These are phyloP conservation scores for Mixornis gularis DNA, from an alignment of 2,113 vertebrate species.

Conservation along the genomic window DNA sequence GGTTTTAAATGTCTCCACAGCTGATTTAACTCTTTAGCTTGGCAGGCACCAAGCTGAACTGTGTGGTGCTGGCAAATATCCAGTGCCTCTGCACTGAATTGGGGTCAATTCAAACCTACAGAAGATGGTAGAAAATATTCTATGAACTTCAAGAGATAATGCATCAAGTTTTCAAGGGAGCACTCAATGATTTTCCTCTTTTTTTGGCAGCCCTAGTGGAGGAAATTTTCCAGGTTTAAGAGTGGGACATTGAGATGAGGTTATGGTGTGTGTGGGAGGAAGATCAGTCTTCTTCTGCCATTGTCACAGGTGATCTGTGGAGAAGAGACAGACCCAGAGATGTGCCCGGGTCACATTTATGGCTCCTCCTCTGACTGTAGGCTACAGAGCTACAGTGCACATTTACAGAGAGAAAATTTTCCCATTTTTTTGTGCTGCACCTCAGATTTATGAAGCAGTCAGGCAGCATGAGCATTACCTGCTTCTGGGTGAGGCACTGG, in stretches of 20 bases:
- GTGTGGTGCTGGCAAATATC: neutral
- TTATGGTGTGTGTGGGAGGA: neutral
- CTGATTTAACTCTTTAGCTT: constrained; percentile 9
- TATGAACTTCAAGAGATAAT: neutral
- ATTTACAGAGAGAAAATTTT: neutral
- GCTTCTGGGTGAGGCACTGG: neutral
- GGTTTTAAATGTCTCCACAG: neutral
- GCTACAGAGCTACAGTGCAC: neutral
- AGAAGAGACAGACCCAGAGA: neutral
- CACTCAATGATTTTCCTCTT: neutral
- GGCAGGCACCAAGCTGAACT: neutral
- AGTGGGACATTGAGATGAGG: neutral
- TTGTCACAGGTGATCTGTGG: neutral
- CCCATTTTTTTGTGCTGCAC: neutral
- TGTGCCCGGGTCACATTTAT: neutral
- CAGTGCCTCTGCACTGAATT: neutral
- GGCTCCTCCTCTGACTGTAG: neutral
- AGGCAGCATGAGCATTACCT: neutral
- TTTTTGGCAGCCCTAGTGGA: neutral
- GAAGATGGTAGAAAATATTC: neutral
- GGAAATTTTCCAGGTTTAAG: neutral
- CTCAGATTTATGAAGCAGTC: neutral
- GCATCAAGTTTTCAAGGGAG: neutral
- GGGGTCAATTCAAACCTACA: neutral
- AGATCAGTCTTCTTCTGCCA: neutral